Base-by-base conservation (phyloP, 2,797 vertebrate genomes). In the Xiphophorus birchmanni region DNA sequence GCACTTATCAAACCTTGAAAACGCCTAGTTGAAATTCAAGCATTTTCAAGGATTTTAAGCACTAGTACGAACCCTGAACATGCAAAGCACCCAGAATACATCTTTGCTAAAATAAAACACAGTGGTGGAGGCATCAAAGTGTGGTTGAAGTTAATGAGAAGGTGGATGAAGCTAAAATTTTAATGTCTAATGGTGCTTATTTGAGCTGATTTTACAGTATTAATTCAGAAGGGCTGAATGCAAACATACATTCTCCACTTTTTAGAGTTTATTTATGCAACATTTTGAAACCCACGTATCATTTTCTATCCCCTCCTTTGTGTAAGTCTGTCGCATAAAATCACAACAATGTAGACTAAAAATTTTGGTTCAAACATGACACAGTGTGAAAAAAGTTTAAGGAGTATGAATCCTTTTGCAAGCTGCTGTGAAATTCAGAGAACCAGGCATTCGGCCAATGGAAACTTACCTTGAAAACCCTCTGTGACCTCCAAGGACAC, bases 401-500 rank as follows among this genome's bases (percentile, higher is more conserved):
- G 37, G 4, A 42, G 40, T n/a, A 71, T 42, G 40, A 44, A 71
- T 44, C 21, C 44, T 71, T 71, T 71, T 71, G 67, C 67, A 44
- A 71, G 40, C 21, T 71, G 40, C 5, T 6, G 23, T 71, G 89
- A 35, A 90, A 90, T 89, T 91, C 88, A 90, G 87, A 80, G 87
- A 73, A 86, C 82, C 83, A 85, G 88, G 87, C 86, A 84, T 82
- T 42, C 87, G 77, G 88, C 91, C 90, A 91, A 89, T 91, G 73
- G 90, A 77, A 79, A 93, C 93, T 93, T 93, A 94, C 92, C 93
- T 91, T 88, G 89, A 80, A 81, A 81, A 91, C 87, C 85, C 88
- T 85, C 37, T 56, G 82, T 90, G 93, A 94, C 92, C 93, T 88
- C 87, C 92, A 94, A 94, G 92, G 92, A 94, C 93, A 92, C 84